Evolutionary conservation across 2,113 vertebrate genomes (phyloP), one percentile per base, ranked within the genome.

Genomic region (Beaufortia kweichowensis): DNA sequence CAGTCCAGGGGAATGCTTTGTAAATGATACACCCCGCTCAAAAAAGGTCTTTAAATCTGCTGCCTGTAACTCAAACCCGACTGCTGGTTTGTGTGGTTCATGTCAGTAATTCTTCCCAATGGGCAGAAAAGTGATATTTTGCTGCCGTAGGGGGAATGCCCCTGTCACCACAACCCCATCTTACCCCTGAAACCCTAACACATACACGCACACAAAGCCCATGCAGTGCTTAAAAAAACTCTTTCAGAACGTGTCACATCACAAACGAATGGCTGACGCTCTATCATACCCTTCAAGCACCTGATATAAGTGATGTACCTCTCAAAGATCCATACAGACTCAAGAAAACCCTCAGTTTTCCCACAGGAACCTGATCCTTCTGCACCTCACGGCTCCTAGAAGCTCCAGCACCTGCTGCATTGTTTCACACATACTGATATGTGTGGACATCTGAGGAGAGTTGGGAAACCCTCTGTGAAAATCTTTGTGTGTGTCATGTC

Each of bases 121-220:
- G 71, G 82, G 70, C 82, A 82, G 89, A 91, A 82, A 91, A 90
- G 84, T 86, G 87, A 91, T 91, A 90, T 90, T 91, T 85, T 87
- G 79, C 87, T 87, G 88, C 89, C 84, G 81, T 68, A 14, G 87
- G 87, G 87, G 86, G 85, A 90, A 85, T 84, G 83, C 84, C 83
- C 80, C 41, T 78, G 77, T 80, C 82, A 86, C 87, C 86, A 73
- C 89, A 89, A 85, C 87, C 84, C 85, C 83, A 87, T 84, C 81
- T 85, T 80, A 86, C 82, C 72, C 81, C 70, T 70, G 3, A n/a
- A 60, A 64, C 19, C 62, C 77, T 72, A 79, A 56, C 66, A 48
- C 55, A 68, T 53, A 67, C n/a, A n/a, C n/a, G 35, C 46, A 56
- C 53, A 46, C 28, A 67, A 26, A 74, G 50, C 59, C 65, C 56